Percentiles rank a stretch among this genome's conserved stretches.
These are phyloP conservation scores for Pollenia labialis DNA, from an alignment of 2,888 invertebrate genomes.

Conservation along the genomic window DNA sequence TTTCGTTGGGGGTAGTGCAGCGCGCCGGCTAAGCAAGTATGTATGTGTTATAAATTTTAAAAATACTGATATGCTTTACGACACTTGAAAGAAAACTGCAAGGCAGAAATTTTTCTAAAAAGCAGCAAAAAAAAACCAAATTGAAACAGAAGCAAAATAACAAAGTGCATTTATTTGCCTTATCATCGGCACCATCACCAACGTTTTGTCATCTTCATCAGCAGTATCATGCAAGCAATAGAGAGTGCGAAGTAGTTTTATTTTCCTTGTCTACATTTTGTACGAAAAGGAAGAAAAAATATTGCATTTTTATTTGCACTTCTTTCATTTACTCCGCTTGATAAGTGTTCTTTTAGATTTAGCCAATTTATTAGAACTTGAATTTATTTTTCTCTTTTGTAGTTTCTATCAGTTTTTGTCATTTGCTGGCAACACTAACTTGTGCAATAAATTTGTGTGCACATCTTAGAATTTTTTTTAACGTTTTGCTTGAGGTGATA, in stretches of 20 bases:
- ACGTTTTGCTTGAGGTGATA: slow-evolving; percentile 21
- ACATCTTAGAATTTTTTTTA: not conserved
- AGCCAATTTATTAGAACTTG: slow-evolving; percentile 61
- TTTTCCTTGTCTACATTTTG: not conserved
- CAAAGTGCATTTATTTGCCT: slow-evolving; percentile 77
- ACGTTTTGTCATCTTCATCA: slow-evolving; percentile 58
- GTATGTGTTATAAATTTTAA: slow-evolving; percentile 9
- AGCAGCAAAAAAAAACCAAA: slow-evolving; percentile 75
- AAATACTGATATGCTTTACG: slow-evolving; percentile 33
- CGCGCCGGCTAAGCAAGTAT: not conserved
- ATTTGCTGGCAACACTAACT: slow-evolving; percentile 17
- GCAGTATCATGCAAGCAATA: slow-evolving; percentile 26
- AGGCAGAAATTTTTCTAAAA: slow-evolving; percentile 5
- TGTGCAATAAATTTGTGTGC: slow-evolving; percentile 18
- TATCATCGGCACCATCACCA: slow-evolving; percentile 71
- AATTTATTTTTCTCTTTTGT: not conserved
- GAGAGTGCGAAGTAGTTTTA: slow-evolving; percentile 57
- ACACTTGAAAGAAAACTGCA: slow-evolving; percentile 1
- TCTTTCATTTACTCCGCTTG: slow-evolving; percentile 46
- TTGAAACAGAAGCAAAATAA: slow-evolving; percentile 69
- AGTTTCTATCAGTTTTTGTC: not conserved
- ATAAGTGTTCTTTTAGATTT: slow-evolving; percentile 64
- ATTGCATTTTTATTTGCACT: slow-evolving; percentile 15
- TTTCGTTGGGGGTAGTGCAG: not conserved
- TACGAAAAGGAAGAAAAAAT: slow-evolving; percentile 3